Conservation (phyloP, 2,113 vertebrate genomes). For the Pteruthius melanotis region DNA sequence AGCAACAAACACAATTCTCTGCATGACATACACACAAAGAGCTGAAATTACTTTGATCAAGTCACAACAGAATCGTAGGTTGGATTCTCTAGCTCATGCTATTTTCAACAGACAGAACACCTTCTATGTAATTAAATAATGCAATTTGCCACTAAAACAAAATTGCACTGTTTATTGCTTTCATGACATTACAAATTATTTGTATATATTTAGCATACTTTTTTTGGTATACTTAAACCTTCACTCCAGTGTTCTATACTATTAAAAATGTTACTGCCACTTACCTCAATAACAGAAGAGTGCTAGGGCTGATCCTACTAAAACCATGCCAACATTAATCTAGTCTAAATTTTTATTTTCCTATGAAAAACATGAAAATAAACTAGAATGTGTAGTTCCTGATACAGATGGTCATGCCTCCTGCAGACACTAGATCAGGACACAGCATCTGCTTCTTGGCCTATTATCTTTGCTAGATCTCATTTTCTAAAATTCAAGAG, state of each 20-base stretch:
- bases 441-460: not conserved
- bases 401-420: not conserved
- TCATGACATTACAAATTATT: not conserved
- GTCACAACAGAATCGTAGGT: not conserved
- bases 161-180: not conserved
- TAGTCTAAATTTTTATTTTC: not conserved
- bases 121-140: not conserved
- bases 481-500: not conserved
- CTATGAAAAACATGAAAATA: not conserved
- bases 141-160: not conserved
- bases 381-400: not conserved
- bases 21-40: not conserved
- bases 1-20: not conserved
- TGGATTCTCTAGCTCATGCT: not conserved
- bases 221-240: not conserved
- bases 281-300: not conserved
- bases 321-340: not conserved
- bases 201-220: not conserved
- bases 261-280: not conserved
- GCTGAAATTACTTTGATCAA: not conserved
- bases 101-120: not conserved
- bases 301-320: not conserved
- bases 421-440: not conserved
- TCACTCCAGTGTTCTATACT: not conserved
- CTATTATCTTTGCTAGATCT: not conserved